phyloP scores from a whole-genome alignment of 2,113 vertebrate genomes.

The Corydoras sp. region DNA sequence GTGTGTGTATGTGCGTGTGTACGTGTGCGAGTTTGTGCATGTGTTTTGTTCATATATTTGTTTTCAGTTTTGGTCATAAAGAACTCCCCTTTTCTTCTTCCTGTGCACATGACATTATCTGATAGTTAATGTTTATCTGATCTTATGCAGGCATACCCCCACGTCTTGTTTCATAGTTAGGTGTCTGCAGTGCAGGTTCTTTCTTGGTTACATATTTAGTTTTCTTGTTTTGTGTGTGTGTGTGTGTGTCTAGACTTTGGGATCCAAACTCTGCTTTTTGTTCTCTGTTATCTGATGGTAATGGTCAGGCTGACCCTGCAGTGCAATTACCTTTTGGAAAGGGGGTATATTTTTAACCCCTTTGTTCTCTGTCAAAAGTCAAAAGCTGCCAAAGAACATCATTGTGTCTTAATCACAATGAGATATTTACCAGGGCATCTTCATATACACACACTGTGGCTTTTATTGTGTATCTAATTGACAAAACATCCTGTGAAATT shows the following conservation, averaged over 20 bases:
- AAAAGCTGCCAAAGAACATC: conserved; percentile 19
- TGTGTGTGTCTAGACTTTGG: conserved; percentile 27
- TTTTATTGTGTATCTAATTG: conserved; percentile 23
- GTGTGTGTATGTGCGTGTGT: too few relatives aligned
- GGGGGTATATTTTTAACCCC: not conserved
- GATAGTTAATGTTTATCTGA: conserved; percentile 30
- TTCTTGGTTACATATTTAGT: conserved; percentile 6
- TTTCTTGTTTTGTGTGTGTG: conserved; percentile 5
- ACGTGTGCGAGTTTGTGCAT: not conserved
- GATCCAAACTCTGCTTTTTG: conserved; percentile 28
- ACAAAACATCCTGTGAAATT: conserved; percentile 18
- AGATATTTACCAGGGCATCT: conserved; percentile 36
- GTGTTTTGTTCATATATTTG: conserved; percentile 22
- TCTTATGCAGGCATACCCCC: conserved; percentile 20
- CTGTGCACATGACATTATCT: conserved; percentile 31
- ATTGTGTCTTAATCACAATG: conserved; percentile 30
- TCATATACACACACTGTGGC: conserved; percentile 35
- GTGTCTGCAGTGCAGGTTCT: conserved; percentile 3
- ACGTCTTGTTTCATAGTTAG: conserved; percentile 12
- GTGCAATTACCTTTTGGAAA: conserved; percentile 9
- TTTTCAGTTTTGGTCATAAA: conserved; percentile 39
- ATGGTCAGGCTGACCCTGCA: conserved; percentile 35
- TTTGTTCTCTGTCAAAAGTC: too few relatives aligned
- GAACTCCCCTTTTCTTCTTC: conserved; percentile 42
- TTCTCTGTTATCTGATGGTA: conserved; percentile 36